Evolutionary conservation across 2,888 invertebrate genomes (phyloP).

Genomic region (Clusia tigrina): DNA sequence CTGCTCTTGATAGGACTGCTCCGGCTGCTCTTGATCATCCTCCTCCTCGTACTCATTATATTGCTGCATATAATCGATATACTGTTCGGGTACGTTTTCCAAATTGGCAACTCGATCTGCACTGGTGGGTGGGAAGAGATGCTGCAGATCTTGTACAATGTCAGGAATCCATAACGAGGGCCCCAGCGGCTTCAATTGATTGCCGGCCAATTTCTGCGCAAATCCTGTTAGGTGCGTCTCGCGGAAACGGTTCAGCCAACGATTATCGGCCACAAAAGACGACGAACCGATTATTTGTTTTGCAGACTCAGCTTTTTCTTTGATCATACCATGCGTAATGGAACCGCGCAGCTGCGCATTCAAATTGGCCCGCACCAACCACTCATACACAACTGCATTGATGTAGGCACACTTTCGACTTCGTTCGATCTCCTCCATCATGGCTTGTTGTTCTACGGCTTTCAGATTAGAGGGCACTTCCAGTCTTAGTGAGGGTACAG

Average conservation of each 20-base stretch:
- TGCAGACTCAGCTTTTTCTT: slow-evolving; percentile 57
- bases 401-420: slow-evolving; percentile 59
- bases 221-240: slow-evolving; percentile 57
- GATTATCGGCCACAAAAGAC: slow-evolving; percentile 56
- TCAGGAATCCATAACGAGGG: slow-evolving; percentile 57
- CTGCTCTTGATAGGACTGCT: slow-evolving; percentile 49
- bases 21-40: slow-evolving; percentile 46
- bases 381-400: slow-evolving; percentile 60
- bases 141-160: slow-evolving; percentile 56
- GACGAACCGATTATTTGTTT: slow-evolving; percentile 55
- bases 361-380: slow-evolving; percentile 58
- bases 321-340: slow-evolving; percentile 59
- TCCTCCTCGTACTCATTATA: slow-evolving; percentile 60
- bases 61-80: slow-evolving; percentile 57
- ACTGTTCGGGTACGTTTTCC: slow-evolving; percentile 58
- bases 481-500: slow-evolving; percentile 52
- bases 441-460: slow-evolving; percentile 55
- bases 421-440: slow-evolving; percentile 58
- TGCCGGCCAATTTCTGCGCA: slow-evolving; percentile 54
- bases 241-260: slow-evolving; percentile 59
- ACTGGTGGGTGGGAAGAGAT: slow-evolving; percentile 55
- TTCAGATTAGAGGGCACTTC: slow-evolving; percentile 57
- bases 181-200: slow-evolving; percentile 56
- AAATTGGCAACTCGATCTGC: slow-evolving; percentile 55
- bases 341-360: slow-evolving; percentile 58